Conservation (phyloP, 2,888 invertebrate genomes). For the Arge pagana region DNA sequence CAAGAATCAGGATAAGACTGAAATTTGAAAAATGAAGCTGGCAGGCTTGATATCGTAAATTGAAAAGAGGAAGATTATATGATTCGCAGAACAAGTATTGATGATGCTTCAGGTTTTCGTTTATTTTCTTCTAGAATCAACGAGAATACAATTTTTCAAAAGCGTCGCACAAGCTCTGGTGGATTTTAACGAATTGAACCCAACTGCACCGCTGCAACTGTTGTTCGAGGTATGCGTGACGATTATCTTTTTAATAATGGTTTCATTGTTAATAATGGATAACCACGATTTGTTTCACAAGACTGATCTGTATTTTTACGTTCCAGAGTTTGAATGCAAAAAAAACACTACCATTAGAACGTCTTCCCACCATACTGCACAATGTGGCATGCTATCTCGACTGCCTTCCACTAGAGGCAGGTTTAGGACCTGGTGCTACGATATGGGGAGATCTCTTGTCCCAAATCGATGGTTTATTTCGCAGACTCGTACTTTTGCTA, state of each 20-base stretch:
- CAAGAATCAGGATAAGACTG: too few species aligned
- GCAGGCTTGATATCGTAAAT: too few species aligned
- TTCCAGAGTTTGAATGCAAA: slow-evolving; percentile 74
- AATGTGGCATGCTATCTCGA: slow-evolving; percentile 95
- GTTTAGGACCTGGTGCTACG: slow-evolving; percentile 69
- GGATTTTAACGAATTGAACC: slow-evolving; percentile 95
- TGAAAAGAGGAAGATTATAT: too few species aligned
- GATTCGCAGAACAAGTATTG: slow-evolving; percentile 1
- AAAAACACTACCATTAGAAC: slow-evolving; percentile 73
- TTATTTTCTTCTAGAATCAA: slow-evolving; percentile 64
- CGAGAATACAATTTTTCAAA: slow-evolving; percentile 85
- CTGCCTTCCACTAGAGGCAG: slow-evolving; percentile 83
- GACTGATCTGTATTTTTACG: slow-evolving; percentile 22
- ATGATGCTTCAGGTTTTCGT: background rate
- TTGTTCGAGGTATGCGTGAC: slow-evolving; percentile 84
- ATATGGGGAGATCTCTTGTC: slow-evolving; percentile 82
- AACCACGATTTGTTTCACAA: background rate
- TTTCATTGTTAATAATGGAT: background rate
- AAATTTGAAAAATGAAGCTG: too few species aligned
- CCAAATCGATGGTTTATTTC: slow-evolving; percentile 85
- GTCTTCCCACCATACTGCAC: slow-evolving; percentile 78
- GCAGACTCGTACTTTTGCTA: slow-evolving; percentile 74
- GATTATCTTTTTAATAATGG: too few species aligned
- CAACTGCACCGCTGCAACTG: slow-evolving; percentile 90
- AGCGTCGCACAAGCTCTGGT: slow-evolving; percentile 91